Percentiles rank a stretch among this genome's conserved stretches.
These are phyloP conservation scores for Microctenopoma lineatum DNA, from an alignment of 2,797 vertebrate genomes.

Conservation along the genomic window DNA sequence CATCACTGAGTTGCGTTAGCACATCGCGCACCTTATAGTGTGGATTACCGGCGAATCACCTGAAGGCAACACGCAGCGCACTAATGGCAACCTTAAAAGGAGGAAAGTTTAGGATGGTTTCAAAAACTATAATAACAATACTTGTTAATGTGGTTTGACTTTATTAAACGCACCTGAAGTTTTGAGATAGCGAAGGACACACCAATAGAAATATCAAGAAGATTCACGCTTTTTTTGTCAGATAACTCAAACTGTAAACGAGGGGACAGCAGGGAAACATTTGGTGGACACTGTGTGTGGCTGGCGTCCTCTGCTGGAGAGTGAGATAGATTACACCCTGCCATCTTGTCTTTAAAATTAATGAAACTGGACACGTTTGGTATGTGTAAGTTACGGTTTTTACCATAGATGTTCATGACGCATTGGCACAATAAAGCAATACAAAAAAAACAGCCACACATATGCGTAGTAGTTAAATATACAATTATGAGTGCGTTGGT, in stretches of 20 bases:
- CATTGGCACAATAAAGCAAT: no score
- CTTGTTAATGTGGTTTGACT: no score
- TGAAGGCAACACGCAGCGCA: constrained; percentile 32
- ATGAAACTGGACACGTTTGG: fast-evolving
- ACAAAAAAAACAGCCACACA: no score
- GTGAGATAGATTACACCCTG: background rate
- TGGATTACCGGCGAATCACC: fast-evolving
- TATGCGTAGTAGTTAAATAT: background rate
- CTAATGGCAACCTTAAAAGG: constrained; percentile 65
- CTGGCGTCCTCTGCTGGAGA: constrained; percentile 39
- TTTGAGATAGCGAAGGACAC: background rate
- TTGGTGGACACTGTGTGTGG: background rate
- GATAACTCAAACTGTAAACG: background rate
- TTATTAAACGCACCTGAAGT: background rate
- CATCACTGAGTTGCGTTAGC: no score
- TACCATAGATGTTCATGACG: background rate
- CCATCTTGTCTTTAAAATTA: background rate
- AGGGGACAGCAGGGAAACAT: no score
- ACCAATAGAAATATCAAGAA: background rate
- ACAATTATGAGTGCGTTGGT: fast-evolving
- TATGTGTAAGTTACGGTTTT: no score
- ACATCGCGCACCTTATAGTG: no score
- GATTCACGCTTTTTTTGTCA: no score
- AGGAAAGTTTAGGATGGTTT: no score
- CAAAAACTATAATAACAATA: no score